These are phyloP conservation scores for Salarias fasciatus DNA, from an alignment of 2,797 vertebrate species.

Conservation along the genomic window DNA sequence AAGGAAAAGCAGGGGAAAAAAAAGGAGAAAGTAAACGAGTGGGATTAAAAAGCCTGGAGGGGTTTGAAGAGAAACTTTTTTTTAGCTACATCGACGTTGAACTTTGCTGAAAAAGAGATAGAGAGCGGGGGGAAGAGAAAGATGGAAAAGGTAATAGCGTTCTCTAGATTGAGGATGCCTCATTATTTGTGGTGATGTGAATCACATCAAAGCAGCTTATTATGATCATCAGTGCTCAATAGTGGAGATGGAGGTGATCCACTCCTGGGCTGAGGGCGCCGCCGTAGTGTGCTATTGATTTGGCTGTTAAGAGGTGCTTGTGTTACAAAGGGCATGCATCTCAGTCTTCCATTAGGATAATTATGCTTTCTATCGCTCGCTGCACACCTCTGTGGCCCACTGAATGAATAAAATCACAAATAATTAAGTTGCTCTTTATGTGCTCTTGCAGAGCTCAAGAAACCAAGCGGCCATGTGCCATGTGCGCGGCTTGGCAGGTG, in stretches of 20 bases:
- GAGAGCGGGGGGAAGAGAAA: constrained; percentile 15
- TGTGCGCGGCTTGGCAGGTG: constrained; percentile 37
- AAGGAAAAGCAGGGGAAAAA: constrained; percentile 10
- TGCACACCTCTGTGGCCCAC: constrained; percentile 66
- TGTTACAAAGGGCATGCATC: constrained; percentile 79
- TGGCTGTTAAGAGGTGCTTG: constrained; percentile 82
- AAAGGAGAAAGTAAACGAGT: constrained; percentile 32
- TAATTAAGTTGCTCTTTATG: constrained; percentile 77
- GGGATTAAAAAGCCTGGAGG: constrained; percentile 47
- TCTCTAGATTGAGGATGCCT: constrained; percentile 69
- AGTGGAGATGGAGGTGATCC: constrained; percentile 75
- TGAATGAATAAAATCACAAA: constrained; percentile 77
- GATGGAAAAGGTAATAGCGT: constrained; percentile 58
- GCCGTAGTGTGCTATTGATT: constrained; percentile 81
- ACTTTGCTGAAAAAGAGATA: constrained; percentile 43
- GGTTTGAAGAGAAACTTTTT: constrained; percentile 54
- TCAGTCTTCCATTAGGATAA: constrained; percentile 83
- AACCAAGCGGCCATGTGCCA: constrained; percentile 39
- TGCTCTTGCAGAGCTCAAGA: constrained; percentile 50
- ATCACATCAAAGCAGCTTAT: constrained; percentile 79
- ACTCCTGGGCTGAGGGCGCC: constrained; percentile 70
- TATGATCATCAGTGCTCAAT: constrained; percentile 79
- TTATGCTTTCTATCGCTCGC: constrained; percentile 77
- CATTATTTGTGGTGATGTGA: constrained; percentile 77
- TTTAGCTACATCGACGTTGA: constrained; percentile 61